A percentile compares a stretch with the other conserved stretches of the same genome.
phyloP scores from a whole-genome alignment of 2,888 invertebrate species.

The Sialis lutaria region DNA sequence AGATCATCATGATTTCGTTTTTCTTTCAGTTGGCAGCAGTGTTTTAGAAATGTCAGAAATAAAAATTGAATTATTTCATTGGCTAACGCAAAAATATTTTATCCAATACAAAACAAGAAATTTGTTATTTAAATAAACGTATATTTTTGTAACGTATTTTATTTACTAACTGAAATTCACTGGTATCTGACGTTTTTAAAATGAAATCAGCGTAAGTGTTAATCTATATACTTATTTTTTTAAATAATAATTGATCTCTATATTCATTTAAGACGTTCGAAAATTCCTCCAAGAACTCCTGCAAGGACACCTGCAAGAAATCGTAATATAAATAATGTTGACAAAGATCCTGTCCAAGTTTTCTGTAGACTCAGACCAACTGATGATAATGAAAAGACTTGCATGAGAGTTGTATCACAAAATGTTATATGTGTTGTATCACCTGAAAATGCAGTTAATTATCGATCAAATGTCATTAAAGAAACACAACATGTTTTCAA shows the following conservation, averaged over 20 bases:
- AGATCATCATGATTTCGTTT: too few relatives aligned
- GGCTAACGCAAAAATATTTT: too few relatives aligned
- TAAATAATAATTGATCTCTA: too few relatives aligned
- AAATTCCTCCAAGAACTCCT: not conserved
- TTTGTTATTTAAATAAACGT: too few relatives aligned
- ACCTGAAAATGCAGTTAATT: slow-evolving; percentile 41
- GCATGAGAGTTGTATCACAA: slow-evolving; percentile 51
- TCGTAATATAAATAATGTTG: slow-evolving; percentile 10
- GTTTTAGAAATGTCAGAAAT: too few relatives aligned
- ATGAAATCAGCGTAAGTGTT: not conserved
- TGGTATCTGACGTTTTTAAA: not conserved
- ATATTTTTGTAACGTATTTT: too few relatives aligned
- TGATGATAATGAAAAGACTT: slow-evolving; percentile 42
- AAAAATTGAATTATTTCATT: too few relatives aligned
- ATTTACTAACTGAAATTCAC: too few relatives aligned
- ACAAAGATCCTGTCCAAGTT: slow-evolving; percentile 68
- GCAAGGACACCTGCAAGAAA: not conserved
- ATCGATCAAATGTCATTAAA: slow-evolving; percentile 39
- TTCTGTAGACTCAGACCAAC: slow-evolving; percentile 74
- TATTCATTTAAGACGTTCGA: not conserved
- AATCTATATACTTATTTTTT: not conserved
- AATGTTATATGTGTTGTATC: slow-evolving; percentile 47
- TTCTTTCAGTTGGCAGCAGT: too few relatives aligned
- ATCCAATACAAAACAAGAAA: too few relatives aligned
- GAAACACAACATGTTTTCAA: slow-evolving; percentile 65